phyloP scores from a whole-genome alignment of 2,888 invertebrate species.

The Cataglyphis altisquamis region DNA sequence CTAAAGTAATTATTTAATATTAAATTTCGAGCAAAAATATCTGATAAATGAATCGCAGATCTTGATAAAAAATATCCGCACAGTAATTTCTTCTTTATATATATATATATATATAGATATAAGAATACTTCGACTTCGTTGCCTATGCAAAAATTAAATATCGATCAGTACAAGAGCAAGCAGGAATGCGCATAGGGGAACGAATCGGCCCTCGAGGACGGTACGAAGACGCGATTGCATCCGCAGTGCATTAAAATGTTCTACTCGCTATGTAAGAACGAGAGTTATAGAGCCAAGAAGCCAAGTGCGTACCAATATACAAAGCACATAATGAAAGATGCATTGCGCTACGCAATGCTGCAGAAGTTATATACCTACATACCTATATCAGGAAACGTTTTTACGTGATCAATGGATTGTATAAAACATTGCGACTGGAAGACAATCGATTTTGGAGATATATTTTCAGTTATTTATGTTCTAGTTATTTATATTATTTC shows the following conservation, averaged over 20 bases:
- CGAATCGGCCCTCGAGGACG: constrained; percentile 30
- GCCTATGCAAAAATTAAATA: neutral
- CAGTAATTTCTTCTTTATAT: neutral
- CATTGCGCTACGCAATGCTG: neutral
- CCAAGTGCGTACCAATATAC: constrained; percentile 4
- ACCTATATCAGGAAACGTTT: neutral
- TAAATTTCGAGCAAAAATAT: neutral
- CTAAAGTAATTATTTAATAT: neutral
- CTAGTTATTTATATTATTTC: neutral
- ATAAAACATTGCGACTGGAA: neutral
- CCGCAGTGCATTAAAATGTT: constrained; percentile 38
- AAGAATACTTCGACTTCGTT: neutral
- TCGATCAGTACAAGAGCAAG: constrained; percentile 7
- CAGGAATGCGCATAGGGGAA: constrained; percentile 1
- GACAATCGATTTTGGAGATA: neutral
- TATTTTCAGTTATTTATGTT: neutral
- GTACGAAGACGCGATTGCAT: constrained; percentile 37
- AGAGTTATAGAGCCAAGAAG: constrained; percentile 17
- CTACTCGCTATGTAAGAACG: neutral
- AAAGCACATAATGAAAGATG: neutral
- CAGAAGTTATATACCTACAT: neutral
- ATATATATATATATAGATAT: neutral
- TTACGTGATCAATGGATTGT: neutral
- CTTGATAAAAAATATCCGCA: neutral
- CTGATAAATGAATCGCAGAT: neutral